Evolutionary conservation across 2,797 vertebrate genomes (phyloP).

Genomic region (Hybognathus amarus): DNA sequence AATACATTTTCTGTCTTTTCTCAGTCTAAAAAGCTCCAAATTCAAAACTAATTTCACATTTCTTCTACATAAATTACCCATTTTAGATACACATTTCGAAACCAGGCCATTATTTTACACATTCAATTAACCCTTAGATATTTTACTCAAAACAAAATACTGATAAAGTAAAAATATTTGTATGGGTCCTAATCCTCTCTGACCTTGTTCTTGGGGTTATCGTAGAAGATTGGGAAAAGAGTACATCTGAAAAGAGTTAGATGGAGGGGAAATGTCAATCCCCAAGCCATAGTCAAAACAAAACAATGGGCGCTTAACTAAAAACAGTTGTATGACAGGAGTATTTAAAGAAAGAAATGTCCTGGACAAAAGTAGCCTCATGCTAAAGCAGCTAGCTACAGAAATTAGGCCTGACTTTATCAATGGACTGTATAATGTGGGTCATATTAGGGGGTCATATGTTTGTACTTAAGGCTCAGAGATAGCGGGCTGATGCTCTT

Average conservation of each 20-base stretch:
- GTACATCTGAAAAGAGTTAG: conserved; percentile 18
- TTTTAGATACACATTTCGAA: no score
- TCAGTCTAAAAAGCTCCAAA: no score
- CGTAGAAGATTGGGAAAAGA: not conserved
- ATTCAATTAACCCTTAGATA: not conserved
- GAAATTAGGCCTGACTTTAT: not conserved
- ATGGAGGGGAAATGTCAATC: not conserved
- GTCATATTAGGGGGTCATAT: conserved; percentile 19
- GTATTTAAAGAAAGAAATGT: not conserved
- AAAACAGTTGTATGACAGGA: not conserved
- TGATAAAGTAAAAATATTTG: not conserved
- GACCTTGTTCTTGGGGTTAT: conserved; percentile 8
- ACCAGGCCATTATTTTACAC: not conserved
- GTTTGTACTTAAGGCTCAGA: not conserved
- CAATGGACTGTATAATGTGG: not conserved
- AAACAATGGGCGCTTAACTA: not conserved
- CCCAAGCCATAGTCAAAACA: not conserved
- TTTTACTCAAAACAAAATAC: conserved; percentile 1
- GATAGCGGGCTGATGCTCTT: conserved; percentile 35
- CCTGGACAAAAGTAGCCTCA: not conserved
- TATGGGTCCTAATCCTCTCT: conserved; percentile 1
- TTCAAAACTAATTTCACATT: no score
- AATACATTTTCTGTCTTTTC: no score
- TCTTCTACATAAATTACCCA: no score
- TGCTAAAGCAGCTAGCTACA: not conserved